These are phyloP conservation scores for Hydrozoanthus gracilis DNA, from an alignment of 92 coral and sea anemone genomes.

Conservation along the genomic window DNA sequence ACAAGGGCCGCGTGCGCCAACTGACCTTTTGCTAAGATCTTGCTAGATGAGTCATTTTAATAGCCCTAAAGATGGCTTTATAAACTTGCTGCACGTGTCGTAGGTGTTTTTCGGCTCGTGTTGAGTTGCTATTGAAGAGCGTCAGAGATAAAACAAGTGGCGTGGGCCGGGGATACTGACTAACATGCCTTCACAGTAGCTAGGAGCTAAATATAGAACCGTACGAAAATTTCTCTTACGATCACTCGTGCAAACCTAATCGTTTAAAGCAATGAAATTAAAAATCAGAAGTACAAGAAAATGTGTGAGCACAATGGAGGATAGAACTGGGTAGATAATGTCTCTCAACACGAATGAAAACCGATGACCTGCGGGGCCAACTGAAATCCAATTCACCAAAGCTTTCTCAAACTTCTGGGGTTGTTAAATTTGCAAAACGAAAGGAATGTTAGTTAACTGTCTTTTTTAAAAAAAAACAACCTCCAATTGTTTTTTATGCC, in stretches of 20 bases:
- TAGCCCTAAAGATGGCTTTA: slow-evolving; percentile 19
- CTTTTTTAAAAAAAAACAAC: no score
- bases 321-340: not conserved
- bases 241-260: not conserved
- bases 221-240: not conserved
- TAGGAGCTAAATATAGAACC: no score
- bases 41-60: slow-evolving; percentile 17
- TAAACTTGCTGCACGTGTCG: slow-evolving; percentile 39
- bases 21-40: not conserved
- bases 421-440: not conserved
- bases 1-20: not conserved
- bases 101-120: not conserved
- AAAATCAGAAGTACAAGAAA: not conserved
- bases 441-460: not conserved
- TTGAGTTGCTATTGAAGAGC: slow-evolving; percentile 33
- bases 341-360: not conserved
- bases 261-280: no score
- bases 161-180: no score
- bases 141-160: not conserved
- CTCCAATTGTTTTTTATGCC: no score
- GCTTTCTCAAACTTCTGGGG: not conserved
- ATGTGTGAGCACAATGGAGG: not conserved
- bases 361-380: not conserved
- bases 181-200: no score
- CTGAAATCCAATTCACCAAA: no score